Evolutionary conservation across 2,113 vertebrate species (phyloP), one percentile per base, ranked within the genome.

Genomic region (Channa maculata): DNA sequence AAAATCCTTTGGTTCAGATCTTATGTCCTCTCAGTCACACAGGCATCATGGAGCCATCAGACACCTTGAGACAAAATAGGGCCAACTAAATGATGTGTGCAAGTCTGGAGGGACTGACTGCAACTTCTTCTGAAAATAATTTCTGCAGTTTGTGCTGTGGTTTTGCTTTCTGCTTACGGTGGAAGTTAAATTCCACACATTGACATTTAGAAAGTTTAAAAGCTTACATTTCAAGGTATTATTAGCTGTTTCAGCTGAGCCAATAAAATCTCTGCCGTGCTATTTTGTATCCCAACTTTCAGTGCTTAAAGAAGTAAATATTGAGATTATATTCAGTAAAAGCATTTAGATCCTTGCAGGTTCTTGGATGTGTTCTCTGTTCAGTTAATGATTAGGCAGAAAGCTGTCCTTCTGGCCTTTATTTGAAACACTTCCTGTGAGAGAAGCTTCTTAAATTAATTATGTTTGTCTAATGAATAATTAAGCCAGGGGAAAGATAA

Each of bases 401-500:
- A 88, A 77, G 83, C 85, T 84, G 89, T 91, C 84, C 86, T 90
- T 83, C 71, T 92, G 88, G 90, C 86, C 86, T 89, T 91, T 88
- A 87, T 90, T 84, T 87, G 77, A 92, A 93, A 90, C 85, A 89
- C 88, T 88, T 92, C 92, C 88, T 89, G 82, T 58, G 88, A 93
- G 90, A 79, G 83, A 89, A 74, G 87, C 86, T 85, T 80, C 86
- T 87, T 91, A 88, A 92, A 93, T 92, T 90, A 92, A 92, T 93
- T 91, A 92, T 92, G 90, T 93, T 92, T 91, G 90, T 88, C 80
- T 93, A 91, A 93, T 93, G 91, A 93, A 93, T 93, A 93, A 93
- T 93, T 92, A 91, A 93, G 84, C 90, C 70, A 58, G 57, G 84
- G 86, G 88, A 91, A 91, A 93, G 90, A 92, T 92, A 90, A 91